Conservation (phyloP, 2,888 invertebrate species). For the Cabera pusaria region DNA sequence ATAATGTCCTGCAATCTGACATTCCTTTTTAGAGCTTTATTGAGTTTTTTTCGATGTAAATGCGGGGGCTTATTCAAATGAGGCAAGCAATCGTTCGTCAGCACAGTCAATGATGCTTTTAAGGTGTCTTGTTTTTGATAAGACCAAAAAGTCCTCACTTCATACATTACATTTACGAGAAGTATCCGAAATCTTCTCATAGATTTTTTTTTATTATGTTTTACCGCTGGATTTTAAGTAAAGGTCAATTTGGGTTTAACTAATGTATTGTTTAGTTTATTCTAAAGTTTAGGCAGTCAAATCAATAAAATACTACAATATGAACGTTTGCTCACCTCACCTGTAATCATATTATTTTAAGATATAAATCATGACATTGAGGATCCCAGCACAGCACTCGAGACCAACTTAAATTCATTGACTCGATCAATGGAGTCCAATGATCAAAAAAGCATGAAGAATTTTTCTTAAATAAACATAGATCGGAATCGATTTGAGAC, state of each 20-base stretch:
- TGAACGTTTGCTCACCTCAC: constrained; percentile 17
- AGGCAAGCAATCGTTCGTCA: constrained; percentile 57
- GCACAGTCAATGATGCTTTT: constrained; percentile 51
- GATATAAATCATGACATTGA: constrained; percentile 46
- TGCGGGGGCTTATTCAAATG: constrained; percentile 64
- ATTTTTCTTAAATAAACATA: constrained; percentile 74
- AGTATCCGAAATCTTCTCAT: no score
- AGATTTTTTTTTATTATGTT: no score
- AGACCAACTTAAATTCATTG: constrained; percentile 52
- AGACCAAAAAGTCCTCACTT: no score
- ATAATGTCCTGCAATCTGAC: constrained; percentile 34
- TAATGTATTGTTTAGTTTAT: no score
- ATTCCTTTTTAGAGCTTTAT: constrained; percentile 33
- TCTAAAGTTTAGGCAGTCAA: no score
- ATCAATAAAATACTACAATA: constrained; percentile 11
- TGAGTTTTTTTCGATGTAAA: constrained; percentile 48
- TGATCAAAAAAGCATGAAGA: constrained; percentile 71
- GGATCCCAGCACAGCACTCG: constrained; percentile 56
- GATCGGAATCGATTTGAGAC: constrained; percentile 68
- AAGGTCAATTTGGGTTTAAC: no score
- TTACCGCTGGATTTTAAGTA: no score
- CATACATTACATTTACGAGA: no score
- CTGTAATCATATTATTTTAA: constrained; percentile 50
- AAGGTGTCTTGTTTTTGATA: no score
- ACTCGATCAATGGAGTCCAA: constrained; percentile 61